Evolutionary conservation across 1,140 invertebrate species (phyloP).

Genomic region (Lamellibrachia luymesi): DNA sequence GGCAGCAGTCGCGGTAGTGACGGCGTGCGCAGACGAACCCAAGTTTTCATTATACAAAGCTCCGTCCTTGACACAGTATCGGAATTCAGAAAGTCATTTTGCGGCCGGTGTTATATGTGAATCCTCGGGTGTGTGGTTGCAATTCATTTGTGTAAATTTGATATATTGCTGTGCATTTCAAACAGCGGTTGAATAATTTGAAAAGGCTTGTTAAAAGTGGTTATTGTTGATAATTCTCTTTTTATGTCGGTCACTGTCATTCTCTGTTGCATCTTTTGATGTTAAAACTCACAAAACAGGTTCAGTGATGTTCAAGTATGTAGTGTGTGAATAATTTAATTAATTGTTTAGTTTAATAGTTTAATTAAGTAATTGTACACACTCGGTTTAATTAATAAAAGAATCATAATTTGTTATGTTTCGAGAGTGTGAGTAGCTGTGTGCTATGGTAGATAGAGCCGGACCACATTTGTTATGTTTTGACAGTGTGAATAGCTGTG

Average conservation of each 20-base stretch:
- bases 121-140: neutral
- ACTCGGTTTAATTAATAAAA: too few species aligned
- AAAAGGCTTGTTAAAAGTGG: neutral
- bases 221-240: neutral
- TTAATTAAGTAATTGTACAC: too few species aligned
- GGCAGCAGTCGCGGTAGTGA: neutral
- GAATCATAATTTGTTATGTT: too few species aligned
- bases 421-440: too few species aligned
- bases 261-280: too few species aligned
- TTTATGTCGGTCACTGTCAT: neutral
- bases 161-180: neutral
- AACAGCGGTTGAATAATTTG: neutral
- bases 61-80: neutral
- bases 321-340: too few species aligned
- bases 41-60: neutral
- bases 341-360: too few species aligned
- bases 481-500: too few species aligned
- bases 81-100: neutral
- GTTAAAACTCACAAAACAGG: too few species aligned
- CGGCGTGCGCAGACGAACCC: neutral
- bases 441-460: too few species aligned
- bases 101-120: neutral
- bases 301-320: too few species aligned
- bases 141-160: neutral
- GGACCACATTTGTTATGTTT: too few species aligned